These are phyloP conservation scores for Phasianus colchicus DNA, from an alignment of 2,113 vertebrate species.

Conservation along the genomic window DNA sequence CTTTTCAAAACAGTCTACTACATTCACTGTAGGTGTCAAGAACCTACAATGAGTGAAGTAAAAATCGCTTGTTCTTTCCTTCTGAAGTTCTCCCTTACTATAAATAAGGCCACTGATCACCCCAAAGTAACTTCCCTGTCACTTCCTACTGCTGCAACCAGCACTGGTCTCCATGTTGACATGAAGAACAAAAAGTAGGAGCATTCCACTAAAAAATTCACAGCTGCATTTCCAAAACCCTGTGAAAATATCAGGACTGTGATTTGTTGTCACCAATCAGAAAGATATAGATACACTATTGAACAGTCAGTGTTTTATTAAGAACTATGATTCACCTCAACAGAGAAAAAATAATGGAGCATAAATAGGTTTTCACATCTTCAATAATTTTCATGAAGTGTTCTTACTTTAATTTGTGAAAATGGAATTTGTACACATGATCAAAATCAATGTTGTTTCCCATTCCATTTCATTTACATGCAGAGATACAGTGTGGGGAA, in stretches of 20 bases:
- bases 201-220: slow-evolving; percentile 4
- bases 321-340: slow-evolving; percentile 46
- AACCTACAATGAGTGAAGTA: not conserved
- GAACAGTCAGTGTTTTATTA: slow-evolving; percentile 65
- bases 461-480: slow-evolving; percentile 43
- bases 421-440: slow-evolving; percentile 36
- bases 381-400: slow-evolving; percentile 65
- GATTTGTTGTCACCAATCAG: slow-evolving; percentile 46
- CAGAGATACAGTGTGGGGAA: not conserved
- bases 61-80: not conserved
- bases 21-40: not conserved
- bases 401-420: slow-evolving; percentile 72
- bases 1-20: not conserved
- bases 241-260: slow-evolving; percentile 25
- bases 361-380: slow-evolving; percentile 67
- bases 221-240: slow-evolving; percentile 4
- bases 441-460: slow-evolving; percentile 52
- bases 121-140: not conserved
- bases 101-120: not conserved
- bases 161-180: not conserved
- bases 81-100: not conserved
- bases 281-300: slow-evolving; percentile 48
- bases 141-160: not conserved
- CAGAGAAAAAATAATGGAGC: slow-evolving; percentile 66
- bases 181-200: not conserved